Evolutionary conservation across 2,113 vertebrate species (phyloP), one percentile per base, ranked within the genome.

Genomic region (Pampusana beccarii): DNA sequence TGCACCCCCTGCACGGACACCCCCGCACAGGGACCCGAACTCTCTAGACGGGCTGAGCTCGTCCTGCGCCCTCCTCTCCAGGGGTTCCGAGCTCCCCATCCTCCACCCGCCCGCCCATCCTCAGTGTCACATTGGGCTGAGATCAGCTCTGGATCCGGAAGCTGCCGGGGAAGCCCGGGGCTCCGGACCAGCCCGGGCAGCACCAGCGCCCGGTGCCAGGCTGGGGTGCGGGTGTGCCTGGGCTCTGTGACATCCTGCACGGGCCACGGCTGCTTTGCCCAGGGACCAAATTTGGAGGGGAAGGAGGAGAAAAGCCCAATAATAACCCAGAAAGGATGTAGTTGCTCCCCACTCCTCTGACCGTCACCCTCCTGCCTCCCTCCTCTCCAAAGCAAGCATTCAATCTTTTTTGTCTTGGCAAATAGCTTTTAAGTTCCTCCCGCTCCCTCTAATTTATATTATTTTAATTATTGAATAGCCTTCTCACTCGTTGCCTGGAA

Each of bases 391-490:
- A 93, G 82, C 44, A 57, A 95, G 80, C 60, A 70, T 82, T 97
- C 97, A 94, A 80, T 86, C 85, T 92, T 97, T 95, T 92, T 90
- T 87, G 94, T 95, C 93, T 97, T 67, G 5, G 83, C 88, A 97
- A 98, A 97, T 90, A 95, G 97, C 96, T 98, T 98, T 95, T 95
- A 95, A 96, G 94, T 96, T 97, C 95, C 96, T 97, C 93, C 54
- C 23, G 86, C 91, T 90, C 95, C 28, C 87, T 96, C 97, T 97
- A 96, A 78, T 97, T 97, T 97, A 96, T 97, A 95, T 90, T 93
- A 90, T 95, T 97, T 97, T 98, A 98, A 98, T 98, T 98, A 98
- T 94, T 97, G 97, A 98, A 94, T 83, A 97, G 95, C 89, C 93
- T 82, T 95, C 97, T 94, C 89, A 70, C 95, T 90, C 53, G 20